Evolutionary conservation across 2,888 invertebrate species (phyloP).

Genomic region (Argyresthia goedartella): DNA sequence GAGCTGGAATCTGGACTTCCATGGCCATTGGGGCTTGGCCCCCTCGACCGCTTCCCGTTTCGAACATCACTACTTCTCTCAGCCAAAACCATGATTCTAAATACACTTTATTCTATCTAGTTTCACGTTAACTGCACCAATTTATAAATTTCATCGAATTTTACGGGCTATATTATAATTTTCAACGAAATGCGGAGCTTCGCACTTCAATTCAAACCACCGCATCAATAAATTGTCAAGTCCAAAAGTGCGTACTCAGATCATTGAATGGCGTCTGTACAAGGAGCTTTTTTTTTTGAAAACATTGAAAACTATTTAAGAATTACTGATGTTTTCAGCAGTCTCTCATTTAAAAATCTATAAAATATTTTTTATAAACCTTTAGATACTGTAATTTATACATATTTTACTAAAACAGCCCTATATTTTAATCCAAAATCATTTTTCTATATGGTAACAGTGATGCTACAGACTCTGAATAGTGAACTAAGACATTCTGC

Average conservation of each 20-base stretch:
- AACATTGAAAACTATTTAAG: no score
- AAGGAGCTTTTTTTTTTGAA: conserved; percentile 8
- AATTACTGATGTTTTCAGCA: no score
- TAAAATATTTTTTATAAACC: no score
- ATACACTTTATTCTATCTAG: conserved; percentile 3
- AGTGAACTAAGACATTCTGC: no score
- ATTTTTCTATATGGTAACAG: no score
- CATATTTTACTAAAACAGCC: no score
- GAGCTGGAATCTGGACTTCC: conserved; percentile 85
- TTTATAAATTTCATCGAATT: conserved; percentile 17
- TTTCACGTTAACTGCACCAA: conserved; percentile 11
- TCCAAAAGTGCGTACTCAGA: conserved; percentile 28
- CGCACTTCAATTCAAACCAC: conserved; percentile 67
- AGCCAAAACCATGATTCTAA: conserved; percentile 82
- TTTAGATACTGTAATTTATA: no score
- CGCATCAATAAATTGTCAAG: conserved; percentile 69
- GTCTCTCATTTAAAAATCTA: no score
- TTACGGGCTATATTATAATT: conserved; percentile 18
- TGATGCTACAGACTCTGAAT: no score
- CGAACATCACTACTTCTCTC: conserved; percentile 89
- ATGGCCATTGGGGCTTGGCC: conserved; percentile 91
- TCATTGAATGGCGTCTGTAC: conserved; percentile 54
- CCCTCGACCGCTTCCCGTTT: conserved; percentile 90
- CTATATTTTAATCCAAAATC: no score
- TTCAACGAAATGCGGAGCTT: conserved; percentile 38